These are phyloP conservation scores for Laupala kohalensis DNA, from an alignment of 1,140 invertebrate genomes.

Conservation along the genomic window DNA sequence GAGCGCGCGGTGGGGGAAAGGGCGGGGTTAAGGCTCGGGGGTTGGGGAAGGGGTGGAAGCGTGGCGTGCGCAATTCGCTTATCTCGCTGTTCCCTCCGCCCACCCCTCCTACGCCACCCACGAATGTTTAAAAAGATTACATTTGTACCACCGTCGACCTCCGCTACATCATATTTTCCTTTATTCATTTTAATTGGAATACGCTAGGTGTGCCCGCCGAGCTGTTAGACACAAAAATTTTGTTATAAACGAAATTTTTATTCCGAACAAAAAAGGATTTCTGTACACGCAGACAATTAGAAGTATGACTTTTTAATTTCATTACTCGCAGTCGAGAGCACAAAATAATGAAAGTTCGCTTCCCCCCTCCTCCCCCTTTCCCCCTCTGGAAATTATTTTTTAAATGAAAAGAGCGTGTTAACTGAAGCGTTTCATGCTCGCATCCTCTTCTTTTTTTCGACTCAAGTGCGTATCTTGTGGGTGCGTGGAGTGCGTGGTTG, in stretches of 20 bases:
- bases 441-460: not conserved
- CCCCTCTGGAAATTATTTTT: not conserved
- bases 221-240: not conserved
- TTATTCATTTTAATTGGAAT: not conserved
- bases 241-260: not conserved
- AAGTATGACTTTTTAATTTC: constrained; percentile 3
- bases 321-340: constrained; percentile 4
- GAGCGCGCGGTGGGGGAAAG: not conserved
- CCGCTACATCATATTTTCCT: not conserved
- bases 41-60: not conserved
- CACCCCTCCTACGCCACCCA: too few relatives aligned
- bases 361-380: too few relatives aligned
- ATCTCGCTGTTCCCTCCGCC: not conserved
- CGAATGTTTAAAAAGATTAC: not conserved
- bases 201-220: not conserved
- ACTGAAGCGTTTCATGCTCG: not conserved
- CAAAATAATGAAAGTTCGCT: constrained; percentile 5
- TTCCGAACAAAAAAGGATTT: not conserved
- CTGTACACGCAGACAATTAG: not conserved
- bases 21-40: too few relatives aligned
- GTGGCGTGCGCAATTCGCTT: not conserved
- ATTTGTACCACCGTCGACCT: not conserved
- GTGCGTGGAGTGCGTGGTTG: too few relatives aligned
- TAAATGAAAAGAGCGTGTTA: not conserved
- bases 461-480: not conserved